Base-by-base conservation (phyloP, 2,888 invertebrate species). In the Onthophagus sagittarius region DNA sequence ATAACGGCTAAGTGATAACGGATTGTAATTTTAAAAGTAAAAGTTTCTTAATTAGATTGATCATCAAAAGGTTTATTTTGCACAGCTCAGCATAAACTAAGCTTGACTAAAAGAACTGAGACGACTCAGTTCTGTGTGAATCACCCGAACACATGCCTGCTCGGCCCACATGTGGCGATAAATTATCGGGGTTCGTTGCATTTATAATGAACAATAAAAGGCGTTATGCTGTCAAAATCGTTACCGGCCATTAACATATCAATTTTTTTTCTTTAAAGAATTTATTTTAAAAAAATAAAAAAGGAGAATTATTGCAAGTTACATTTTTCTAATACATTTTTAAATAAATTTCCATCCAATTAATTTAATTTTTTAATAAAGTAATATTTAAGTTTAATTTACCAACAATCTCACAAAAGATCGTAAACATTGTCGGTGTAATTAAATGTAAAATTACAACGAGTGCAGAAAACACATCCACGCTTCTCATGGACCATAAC, bases 161-260 rank as follows among this genome's bases (percentile, higher is more conserved):
- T 13, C 74, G 64, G 69, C 74, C 74, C 74, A 74, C 74, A 70
- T 74, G 65, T 65, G 71, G 62, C 71, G 15, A 71, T 74, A 71
- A 74, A 74, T 74, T 74, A 71, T 71, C 69, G 69, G 69, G 71
- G 69, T 71, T 71, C 71, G 74, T 74, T 71, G 71, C 71, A 74
- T 71, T 74, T 71, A 74, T 74, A 74, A 74, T 74, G 70, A 74
- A 63, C 74, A 73, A 73, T 73, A 70, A 73, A 65, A 53, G 65
- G 70, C 31, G 73, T 23, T 70, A 70, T 70, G 70, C 65, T 70
- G 73, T 73, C 70, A 73, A 73, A 72, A 39, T 64, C 63, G 15
- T 23, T 31, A 32, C 67, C 6, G 31, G 23, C 67, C 5, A 31
- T 67, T 23, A 15, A 31, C 31, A 53, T 53, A 53, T 53, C 39